Evolutionary conservation across 2,888 invertebrate species (phyloP), one percentile per base, ranked within the genome.

Genomic region (Rhimphoctona megacephalus): DNA sequence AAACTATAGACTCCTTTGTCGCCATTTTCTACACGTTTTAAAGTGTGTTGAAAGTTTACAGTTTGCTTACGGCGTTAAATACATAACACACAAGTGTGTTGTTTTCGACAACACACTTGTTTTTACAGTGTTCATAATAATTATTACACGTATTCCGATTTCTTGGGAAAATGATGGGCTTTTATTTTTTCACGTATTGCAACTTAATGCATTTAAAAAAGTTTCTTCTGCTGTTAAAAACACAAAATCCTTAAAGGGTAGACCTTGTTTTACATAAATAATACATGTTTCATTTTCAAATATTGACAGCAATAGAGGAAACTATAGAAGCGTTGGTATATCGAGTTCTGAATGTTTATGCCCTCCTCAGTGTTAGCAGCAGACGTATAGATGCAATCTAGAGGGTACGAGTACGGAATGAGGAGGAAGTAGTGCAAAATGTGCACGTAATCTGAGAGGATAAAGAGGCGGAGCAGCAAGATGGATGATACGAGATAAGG

Each of bases 401-500:
- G 73, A 22, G 36, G 8, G 49, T 30, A 76, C 43, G 25, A 25
- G 30, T 33, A 9, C 19, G 30, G 22, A 64, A 76, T 67, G 78
- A 52, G 52, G 17, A 46, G 36, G 36, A 67, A 49, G 49, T 61
- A 52, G 73, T 78, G 69, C 64, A 52, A 33, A 49, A 78, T 85
- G 67, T 61, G 66, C 57, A 61, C 22, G 78, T 74, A 66, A 79
- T 64, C 79, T 30, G 30, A 67, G 74, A 79, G 85, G 81, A 85
- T 90, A 89, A 90, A 91, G 89, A 88, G 88, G 80, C 85, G 83
- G 86, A 57, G 83, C 78, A 89, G 87, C 89, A 91, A 91, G 91
- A 91, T 91, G 89, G 89, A 91, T 91, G 91, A 83, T 90, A 84
- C 66, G 85, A 90, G 90, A 91, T 91, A 90, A 90, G 88, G 85